Base-by-base conservation (phyloP, 64 coral and sea anemone species). In the Anthopleura sola region DNA sequence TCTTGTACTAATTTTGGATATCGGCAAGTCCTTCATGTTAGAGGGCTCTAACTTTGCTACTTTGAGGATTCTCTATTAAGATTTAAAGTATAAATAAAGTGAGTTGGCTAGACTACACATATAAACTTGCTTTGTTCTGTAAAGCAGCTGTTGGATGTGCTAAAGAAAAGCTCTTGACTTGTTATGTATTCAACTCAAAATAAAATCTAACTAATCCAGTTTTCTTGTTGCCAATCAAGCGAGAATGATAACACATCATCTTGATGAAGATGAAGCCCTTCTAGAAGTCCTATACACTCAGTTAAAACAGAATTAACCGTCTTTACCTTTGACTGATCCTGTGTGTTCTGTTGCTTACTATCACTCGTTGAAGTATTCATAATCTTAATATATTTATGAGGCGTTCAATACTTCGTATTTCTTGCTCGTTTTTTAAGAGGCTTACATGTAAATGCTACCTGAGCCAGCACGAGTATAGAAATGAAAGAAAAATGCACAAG, bases 361-460 rank as follows among this genome's bases (percentile, higher is more conserved):
- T 31, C 66, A 71, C 66, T 71, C 1, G n/a, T 34, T 71, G 66
- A 34, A 71, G 66, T 32, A 71, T 32, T 31, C 66, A 71, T 71
- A 34, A 34, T 71, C 66, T 71, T 71, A n/a, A 71, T 71, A 71
- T 71, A 71, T 71, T 71, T 33, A 71, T 71, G 29, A 34, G 31
- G 66, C 66, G 66, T 71, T 71, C 29, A 31, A 56, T 26, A 15
- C n/a, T 71, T 31, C 28, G 66, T 8, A 16, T 34, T 71, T 53
- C 34, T 32, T 12, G 28, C 29, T 71, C 11, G 66, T 71, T 32
- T 71, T 29, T 29, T 28, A 34, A 32, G n/a, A 71, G 66, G 11
- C 16, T 36, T 32, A 71, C 31, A 71, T 71, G 29, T 71, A 10
- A 71, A 71, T 71, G 14, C 66, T 32, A 29, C 66, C n/a, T 33